phyloP scores from a whole-genome alignment of 2,888 invertebrate genomes.

The Epirrhoe alternata region DNA sequence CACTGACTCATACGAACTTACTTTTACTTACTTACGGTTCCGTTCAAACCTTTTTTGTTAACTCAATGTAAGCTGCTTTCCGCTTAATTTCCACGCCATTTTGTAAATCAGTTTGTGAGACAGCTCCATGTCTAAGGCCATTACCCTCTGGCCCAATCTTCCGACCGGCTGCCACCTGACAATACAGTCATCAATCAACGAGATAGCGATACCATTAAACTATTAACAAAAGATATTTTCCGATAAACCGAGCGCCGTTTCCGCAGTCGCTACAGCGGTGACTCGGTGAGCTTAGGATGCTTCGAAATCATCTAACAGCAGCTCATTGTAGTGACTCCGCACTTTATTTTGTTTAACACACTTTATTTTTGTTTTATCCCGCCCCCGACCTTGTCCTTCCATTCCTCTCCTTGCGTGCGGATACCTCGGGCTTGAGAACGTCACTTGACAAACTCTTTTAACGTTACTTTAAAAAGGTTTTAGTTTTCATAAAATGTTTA shows the following conservation, averaged over 20 bases:
- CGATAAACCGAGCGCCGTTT: constrained; percentile 10
- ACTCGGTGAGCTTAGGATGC: neutral
- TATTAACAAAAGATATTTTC: constrained; percentile 65
- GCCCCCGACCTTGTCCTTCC: constrained; percentile 58
- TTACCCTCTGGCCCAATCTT: constrained; percentile 50
- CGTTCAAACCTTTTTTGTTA: neutral
- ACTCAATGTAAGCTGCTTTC: neutral
- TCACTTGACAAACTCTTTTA: constrained; percentile 19
- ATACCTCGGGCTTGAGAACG: constrained; percentile 38
- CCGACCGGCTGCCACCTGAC: constrained; percentile 63
- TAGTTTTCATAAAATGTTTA: neutral
- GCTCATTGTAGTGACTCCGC: constrained; percentile 53
- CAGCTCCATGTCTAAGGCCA: constrained; percentile 37
- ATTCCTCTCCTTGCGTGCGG: constrained; percentile 57
- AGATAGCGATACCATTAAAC: constrained; percentile 59
- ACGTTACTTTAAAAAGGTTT: neutral
- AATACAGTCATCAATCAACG: constrained; percentile 80
- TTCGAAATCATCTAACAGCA: constrained; percentile 38
- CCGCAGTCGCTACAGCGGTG: neutral
- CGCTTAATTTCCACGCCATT: constrained; percentile 25
- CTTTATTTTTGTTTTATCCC: constrained; percentile 52
- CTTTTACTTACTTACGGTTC: too few species aligned
- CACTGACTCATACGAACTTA: too few species aligned
- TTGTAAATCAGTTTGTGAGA: constrained; percentile 15
- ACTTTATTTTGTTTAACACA: constrained; percentile 56